Evolutionary conservation across 2,113 vertebrate genomes (phyloP), one percentile per base, ranked within the genome.

Genomic region (Phylloscopus whistleri): DNA sequence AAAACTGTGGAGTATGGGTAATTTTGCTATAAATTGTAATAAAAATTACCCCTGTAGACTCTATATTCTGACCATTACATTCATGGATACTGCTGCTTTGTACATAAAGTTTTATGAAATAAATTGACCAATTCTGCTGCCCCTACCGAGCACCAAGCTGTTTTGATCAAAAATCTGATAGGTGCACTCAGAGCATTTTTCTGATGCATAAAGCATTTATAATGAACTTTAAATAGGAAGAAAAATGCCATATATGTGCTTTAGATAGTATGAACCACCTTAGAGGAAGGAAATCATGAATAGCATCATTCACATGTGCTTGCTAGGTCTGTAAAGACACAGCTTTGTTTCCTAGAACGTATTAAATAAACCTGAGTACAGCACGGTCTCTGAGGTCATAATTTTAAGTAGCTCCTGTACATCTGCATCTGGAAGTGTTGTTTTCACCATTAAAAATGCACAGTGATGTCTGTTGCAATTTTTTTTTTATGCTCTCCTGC

Each of bases 31-130:
- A 98, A 98, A 98, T 96, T 97, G 94, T 96, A 97, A 97, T 98
- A 98, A 98, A 98, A 98, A 98, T 97, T 97, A 96, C 89, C 96
- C 94, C 96, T 91, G 90, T 96, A 97, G 97, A 98, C 97, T 97
- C 97, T 96, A 75, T 98, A 96, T 96, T 98, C 96, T 97, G 95
- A 95, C 96, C 97, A 97, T 98, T 98, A 98, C 43, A 13, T 97
- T 98, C 98, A 98, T 96, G 96, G 96, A 95, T 96, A 95, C 94
- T 97, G 96, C 97, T 97, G 96, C 95, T 97, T 97, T 97, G 96
- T 98, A 98, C 97, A 97, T 98, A 98, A 98, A 98, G 90, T 98
- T 98, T 98, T 98, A 98, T 98, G 95, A 97, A 98, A 98, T 97
- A 98, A 97, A 98, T 98, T 19, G 96, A 98, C 97, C 95, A 35